phyloP scores from a whole-genome alignment of 2,888 invertebrate species.

The Mythimna impura region DNA sequence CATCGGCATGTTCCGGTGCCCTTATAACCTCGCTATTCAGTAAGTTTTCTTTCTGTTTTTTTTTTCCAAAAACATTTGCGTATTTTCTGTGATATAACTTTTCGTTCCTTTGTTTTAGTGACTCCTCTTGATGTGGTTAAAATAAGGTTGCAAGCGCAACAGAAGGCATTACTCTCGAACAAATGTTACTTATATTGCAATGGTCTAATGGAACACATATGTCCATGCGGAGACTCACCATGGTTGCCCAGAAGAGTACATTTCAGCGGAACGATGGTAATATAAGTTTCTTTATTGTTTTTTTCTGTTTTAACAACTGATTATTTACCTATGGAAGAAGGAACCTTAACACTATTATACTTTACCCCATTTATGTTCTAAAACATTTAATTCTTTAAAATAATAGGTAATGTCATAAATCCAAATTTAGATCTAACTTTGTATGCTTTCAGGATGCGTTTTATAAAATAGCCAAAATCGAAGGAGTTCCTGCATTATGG shows the following conservation, averaged over 20 bases:
- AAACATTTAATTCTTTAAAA: background rate
- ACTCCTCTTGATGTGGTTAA: conserved; percentile 99
- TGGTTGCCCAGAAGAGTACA: conserved; percentile 93
- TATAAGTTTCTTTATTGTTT: conserved; percentile 52
- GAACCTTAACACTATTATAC: background rate
- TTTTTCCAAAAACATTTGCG: background rate
- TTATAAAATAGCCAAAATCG: conserved; percentile 96
- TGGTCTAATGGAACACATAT: conserved; percentile 99
- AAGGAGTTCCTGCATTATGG: conserved; percentile 98
- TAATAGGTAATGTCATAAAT: background rate
- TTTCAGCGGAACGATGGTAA: conserved; percentile 94
- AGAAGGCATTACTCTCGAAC: conserved; percentile 94
- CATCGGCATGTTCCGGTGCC: conserved; percentile 96
- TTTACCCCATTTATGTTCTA: background rate
- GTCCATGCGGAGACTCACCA: conserved; percentile 93
- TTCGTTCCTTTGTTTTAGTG: conserved; percentile 91
- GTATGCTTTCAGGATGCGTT: conserved; percentile 95
- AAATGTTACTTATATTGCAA: conserved; percentile 99
- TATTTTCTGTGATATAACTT: conserved; percentile 5
- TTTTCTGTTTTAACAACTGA: background rate
- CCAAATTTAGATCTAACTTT: background rate
- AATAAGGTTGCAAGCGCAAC: conserved; percentile 98
- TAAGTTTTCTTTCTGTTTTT: conserved; percentile 82
- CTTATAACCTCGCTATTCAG: conserved; percentile 96
- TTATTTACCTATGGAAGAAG: background rate